These are phyloP conservation scores for Tetragonula carbonaria DNA, from an alignment of 2,888 invertebrate genomes.

Conservation along the genomic window DNA sequence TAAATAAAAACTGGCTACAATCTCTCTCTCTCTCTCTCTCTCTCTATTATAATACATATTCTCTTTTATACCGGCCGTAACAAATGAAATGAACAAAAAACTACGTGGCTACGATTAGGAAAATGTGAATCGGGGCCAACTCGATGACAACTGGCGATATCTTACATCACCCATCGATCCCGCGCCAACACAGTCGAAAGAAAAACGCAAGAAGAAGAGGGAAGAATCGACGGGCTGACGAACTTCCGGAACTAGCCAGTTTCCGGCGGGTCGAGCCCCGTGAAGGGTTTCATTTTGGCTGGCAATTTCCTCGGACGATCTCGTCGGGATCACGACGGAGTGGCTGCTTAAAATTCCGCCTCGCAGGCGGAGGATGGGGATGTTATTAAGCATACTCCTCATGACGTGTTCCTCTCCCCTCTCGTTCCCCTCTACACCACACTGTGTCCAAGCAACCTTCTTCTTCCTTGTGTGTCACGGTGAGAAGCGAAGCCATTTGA, in stretches of 20 bases:
- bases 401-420: conserved; percentile 18
- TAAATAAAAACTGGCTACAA: too few species aligned
- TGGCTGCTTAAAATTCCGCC: conserved; percentile 45
- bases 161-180: too few species aligned
- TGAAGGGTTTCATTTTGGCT: conserved; percentile 38
- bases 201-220: neutral
- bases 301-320: conserved; percentile 43
- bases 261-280: conserved; percentile 18
- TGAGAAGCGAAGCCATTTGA: conserved; percentile 25
- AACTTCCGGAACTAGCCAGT: neutral
- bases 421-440: neutral
- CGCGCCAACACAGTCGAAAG: too few species aligned
- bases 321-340: conserved; percentile 2
- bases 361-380: neutral
- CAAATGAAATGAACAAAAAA: too few species aligned
- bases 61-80: too few species aligned
- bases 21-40: too few species aligned
- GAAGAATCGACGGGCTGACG: conserved; percentile 21
- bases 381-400: conserved; percentile 42
- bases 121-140: too few species aligned
- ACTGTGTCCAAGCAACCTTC: neutral
- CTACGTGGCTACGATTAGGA: too few species aligned
- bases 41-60: too few species aligned
- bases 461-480: neutral
- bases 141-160: too few species aligned